Conservation (phyloP, 2,888 invertebrate genomes). For the Volucella inanis region DNA sequence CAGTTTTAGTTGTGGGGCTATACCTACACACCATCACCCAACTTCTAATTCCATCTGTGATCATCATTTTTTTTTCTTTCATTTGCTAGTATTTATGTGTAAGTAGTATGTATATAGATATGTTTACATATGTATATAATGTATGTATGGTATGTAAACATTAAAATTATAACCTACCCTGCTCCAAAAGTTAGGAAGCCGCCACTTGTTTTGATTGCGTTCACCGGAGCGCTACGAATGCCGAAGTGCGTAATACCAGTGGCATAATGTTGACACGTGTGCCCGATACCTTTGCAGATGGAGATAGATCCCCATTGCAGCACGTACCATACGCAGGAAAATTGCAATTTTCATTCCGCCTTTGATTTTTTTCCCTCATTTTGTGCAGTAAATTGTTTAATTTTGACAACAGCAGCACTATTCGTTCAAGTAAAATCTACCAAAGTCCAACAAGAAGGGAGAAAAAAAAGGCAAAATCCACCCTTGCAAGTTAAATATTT, state of each 20-base stretch:
- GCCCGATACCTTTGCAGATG: constrained; percentile 44
- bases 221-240: constrained; percentile 53
- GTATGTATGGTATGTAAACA: not conserved
- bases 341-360: constrained; percentile 70
- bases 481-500: constrained; percentile 60
- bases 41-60: constrained; percentile 7
- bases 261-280: constrained; percentile 71
- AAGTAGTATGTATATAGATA: no score
- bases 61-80: constrained; percentile 30
- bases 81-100: constrained; percentile 4
- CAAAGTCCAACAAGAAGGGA: constrained; percentile 11
- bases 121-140: no score
- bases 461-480: constrained; percentile 53
- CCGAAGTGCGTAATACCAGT: constrained; percentile 68
- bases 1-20: constrained; percentile 58
- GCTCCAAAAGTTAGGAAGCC: constrained; percentile 46
- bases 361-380: constrained; percentile 39
- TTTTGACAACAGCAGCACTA: constrained; percentile 54
- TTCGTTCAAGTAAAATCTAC: constrained; percentile 14
- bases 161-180: constrained; percentile 41
- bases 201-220: constrained; percentile 41
- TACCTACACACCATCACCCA: constrained; percentile 12
- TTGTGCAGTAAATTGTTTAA: constrained; percentile 67
- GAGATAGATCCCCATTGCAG: constrained; percentile 33
- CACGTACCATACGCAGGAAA: constrained; percentile 62